A percentile compares a stretch with the other conserved stretches of the same genome.
Conservation (phyloP, 2,113 vertebrate species). For the Prionailurus viverrinus region DNA sequence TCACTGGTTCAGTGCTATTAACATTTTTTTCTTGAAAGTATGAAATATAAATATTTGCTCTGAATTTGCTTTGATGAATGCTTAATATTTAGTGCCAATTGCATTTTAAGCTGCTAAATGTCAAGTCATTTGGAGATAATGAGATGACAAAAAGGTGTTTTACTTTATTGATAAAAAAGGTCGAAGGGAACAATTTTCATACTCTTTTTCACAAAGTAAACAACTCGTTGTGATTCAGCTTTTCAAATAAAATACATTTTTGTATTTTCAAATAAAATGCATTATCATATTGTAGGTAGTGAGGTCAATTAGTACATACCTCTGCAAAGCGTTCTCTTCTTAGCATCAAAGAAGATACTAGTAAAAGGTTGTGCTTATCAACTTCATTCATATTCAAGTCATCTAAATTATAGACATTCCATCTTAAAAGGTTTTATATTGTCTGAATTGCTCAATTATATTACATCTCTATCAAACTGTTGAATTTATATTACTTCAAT, state of each 20-base stretch:
- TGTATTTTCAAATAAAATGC: constrained; percentile 63
- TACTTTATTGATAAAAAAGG: constrained; percentile 35
- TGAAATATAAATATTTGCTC: constrained; percentile 56
- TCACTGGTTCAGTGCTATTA: neutral
- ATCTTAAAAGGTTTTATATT: constrained; percentile 62
- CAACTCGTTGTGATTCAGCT: neutral
- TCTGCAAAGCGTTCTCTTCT: constrained; percentile 58
- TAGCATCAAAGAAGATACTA: constrained; percentile 60
- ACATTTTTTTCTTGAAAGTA: neutral
- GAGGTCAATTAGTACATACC: constrained; percentile 58
- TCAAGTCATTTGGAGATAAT: constrained; percentile 50
- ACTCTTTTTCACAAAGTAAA: constrained; percentile 66
- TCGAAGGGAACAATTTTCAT: constrained; percentile 43
- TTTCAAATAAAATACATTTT: constrained; percentile 61
- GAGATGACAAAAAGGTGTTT: constrained; percentile 51
- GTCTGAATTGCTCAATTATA: neutral
- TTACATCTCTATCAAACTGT: constrained; percentile 61
- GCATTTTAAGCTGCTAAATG: constrained; percentile 40
- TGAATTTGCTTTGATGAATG: constrained; percentile 31
- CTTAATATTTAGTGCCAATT: constrained; percentile 40
- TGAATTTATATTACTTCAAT: constrained; percentile 37
- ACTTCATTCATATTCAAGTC: constrained; percentile 70
- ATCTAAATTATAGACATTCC: constrained; percentile 67
- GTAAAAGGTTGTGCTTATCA: constrained; percentile 64
- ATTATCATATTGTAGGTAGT: constrained; percentile 43